These are phyloP conservation scores for Goniozus legneri DNA, from an alignment of 1,140 invertebrate genomes.

Conservation along the genomic window DNA sequence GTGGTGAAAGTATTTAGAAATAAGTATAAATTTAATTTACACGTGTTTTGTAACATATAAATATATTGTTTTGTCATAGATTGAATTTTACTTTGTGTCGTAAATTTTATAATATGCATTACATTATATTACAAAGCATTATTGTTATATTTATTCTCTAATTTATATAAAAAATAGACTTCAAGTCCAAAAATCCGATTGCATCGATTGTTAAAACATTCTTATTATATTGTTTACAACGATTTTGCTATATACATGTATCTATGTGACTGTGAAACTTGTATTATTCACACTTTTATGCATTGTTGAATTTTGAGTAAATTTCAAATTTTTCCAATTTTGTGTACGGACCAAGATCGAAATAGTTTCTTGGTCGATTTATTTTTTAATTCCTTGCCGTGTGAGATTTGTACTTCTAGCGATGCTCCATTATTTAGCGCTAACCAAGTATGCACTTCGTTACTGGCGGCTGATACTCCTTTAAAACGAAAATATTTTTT, in stretches of 20 bases:
- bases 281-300: too few relatives aligned
- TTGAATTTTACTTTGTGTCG: slow-evolving; percentile 5
- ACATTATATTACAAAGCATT: slow-evolving; percentile 8
- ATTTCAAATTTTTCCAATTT: slow-evolving; percentile 50
- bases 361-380: slow-evolving; percentile 46
- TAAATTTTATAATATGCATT: slow-evolving; percentile 6
- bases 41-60: slow-evolving; percentile 11
- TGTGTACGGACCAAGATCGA: slow-evolving; percentile 52
- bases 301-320: slow-evolving; percentile 10
- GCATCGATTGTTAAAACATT: slow-evolving; percentile 7
- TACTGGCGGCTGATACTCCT: slow-evolving; percentile 38
- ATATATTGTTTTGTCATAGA: slow-evolving; percentile 16
- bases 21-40: background rate
- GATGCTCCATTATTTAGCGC: slow-evolving; percentile 51
- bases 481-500: background rate
- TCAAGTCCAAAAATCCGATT: too few relatives aligned
- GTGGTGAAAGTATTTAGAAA: background rate
- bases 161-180: too few relatives aligned
- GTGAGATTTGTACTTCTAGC: slow-evolving; percentile 46
- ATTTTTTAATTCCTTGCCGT: slow-evolving; percentile 45
- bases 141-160: slow-evolving; percentile 7
- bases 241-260: too few relatives aligned
- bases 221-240: too few relatives aligned
- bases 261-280: too few relatives aligned
- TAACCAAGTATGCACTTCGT: slow-evolving; percentile 49